These are phyloP conservation scores for Odocoileus virginianus DNA, from an alignment of 2,113 vertebrate genomes.

Conservation along the genomic window DNA sequence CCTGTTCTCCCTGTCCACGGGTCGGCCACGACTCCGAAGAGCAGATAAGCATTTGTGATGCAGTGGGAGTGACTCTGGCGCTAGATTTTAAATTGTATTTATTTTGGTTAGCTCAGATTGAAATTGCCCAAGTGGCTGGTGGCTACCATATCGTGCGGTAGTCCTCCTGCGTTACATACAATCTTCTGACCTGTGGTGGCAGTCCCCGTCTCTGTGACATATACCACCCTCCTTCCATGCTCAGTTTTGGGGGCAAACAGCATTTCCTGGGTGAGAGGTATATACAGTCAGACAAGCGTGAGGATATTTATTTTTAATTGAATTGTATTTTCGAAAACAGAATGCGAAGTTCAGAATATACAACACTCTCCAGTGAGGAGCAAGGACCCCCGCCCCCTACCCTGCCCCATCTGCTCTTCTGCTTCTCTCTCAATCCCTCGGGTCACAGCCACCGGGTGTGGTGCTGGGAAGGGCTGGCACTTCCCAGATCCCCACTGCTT, in stretches of 20 bases:
- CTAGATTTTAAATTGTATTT: not conserved
- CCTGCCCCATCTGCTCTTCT: not conserved
- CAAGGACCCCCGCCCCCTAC: rapidly evolving
- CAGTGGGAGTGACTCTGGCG: not conserved
- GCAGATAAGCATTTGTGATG: not conserved
- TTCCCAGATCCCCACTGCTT: rapidly evolving
- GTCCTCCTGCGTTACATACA: rapidly evolving
- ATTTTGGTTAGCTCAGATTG: not conserved
- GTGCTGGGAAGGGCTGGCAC: rapidly evolving
- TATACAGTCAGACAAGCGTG: not conserved
- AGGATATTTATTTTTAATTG: not conserved
- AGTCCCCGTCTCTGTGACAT: rapidly evolving
- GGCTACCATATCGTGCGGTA: rapidly evolving
- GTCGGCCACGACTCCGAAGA: rapidly evolving
- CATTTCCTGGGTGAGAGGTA: not conserved
- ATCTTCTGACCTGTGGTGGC: rapidly evolving
- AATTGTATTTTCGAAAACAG: not conserved
- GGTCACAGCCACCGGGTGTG: rapidly evolving
- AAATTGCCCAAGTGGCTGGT: rapidly evolving
- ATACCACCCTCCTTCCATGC: rapidly evolving
- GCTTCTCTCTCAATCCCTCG: not conserved
- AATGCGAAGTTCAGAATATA: not conserved
- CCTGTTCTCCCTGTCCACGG: rapidly evolving
- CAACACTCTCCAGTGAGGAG: not conserved
- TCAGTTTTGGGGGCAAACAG: too few relatives aligned